These are phyloP conservation scores for Anableps anableps DNA, from an alignment of 2,797 vertebrate genomes.

Conservation along the genomic window DNA sequence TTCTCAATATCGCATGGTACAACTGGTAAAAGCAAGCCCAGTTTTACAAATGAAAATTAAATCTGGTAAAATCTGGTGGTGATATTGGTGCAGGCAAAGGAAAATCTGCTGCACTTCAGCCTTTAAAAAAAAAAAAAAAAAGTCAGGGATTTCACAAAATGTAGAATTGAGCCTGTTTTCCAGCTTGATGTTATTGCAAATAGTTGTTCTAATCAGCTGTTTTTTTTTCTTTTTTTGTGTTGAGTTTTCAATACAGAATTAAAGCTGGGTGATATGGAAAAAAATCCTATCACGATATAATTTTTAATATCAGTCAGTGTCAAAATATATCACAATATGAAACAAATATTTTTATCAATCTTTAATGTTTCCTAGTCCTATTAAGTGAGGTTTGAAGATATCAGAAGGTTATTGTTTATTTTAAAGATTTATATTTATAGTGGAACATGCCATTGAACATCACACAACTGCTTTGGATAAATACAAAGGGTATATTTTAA, in stretches of 20 bases:
- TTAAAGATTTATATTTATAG: too few species aligned
- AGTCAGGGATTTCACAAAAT: not conserved
- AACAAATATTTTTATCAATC: too few species aligned
- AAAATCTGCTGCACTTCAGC: not conserved
- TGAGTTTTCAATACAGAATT: not conserved
- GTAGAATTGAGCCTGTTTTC: not conserved
- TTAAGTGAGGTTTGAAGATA: too few species aligned
- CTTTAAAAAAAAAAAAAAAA: not conserved
- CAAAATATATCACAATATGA: too few species aligned
- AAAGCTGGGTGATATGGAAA: too few species aligned
- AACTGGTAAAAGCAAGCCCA: not conserved
- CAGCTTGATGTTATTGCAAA: not conserved
- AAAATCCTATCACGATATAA: too few species aligned
- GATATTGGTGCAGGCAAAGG: not conserved
- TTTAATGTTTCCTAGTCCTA: too few species aligned
- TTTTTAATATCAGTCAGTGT: too few species aligned
- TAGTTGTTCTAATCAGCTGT: not conserved
- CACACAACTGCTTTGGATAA: too few species aligned
- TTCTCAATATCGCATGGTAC: not conserved
- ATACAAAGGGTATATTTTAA: too few species aligned
- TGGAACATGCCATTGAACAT: too few species aligned
- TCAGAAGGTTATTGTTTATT: too few species aligned
- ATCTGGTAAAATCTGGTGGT: not conserved
- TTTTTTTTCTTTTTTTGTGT: not conserved
- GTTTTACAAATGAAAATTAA: not conserved